phyloP scores from a whole-genome alignment of 2,888 invertebrate genomes.

The Tridacna gigas region DNA sequence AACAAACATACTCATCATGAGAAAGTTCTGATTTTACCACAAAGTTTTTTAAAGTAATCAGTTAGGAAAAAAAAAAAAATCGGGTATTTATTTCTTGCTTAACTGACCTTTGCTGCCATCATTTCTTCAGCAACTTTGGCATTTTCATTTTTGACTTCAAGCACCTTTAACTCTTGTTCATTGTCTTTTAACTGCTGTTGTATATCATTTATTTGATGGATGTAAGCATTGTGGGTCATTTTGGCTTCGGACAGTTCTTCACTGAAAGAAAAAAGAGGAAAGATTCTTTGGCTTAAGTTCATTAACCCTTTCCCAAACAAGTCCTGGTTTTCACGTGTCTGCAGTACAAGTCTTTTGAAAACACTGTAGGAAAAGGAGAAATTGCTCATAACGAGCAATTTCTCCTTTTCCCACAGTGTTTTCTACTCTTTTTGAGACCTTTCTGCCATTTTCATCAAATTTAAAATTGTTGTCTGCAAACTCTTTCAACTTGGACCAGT shows the following conservation, averaged over 20 bases:
- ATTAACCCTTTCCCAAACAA: neutral
- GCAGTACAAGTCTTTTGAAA: neutral
- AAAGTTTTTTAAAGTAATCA: no score
- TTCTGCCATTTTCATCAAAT: no score
- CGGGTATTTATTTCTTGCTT: neutral
- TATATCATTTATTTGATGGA: slow-evolving; percentile 79
- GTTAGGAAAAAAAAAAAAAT: neutral
- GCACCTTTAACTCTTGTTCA: slow-evolving; percentile 79
- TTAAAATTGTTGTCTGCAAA: no score
- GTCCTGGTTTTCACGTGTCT: neutral
- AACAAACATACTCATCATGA: no score
- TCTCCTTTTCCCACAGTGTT: neutral
- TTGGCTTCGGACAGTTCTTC: slow-evolving; percentile 81
- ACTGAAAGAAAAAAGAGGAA: slow-evolving; percentile 62
- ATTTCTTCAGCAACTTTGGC: slow-evolving; percentile 79
- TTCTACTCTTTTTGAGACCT: no score
- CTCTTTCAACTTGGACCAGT: no score
- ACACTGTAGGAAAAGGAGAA: neutral
- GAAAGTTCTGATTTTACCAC: no score
- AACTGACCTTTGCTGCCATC: slow-evolving; percentile 75
- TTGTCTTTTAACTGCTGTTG: slow-evolving; percentile 77
- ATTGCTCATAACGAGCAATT: neutral
- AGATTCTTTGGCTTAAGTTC: neutral
- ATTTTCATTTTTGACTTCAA: slow-evolving; percentile 81
- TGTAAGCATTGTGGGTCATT: slow-evolving; percentile 80